Evolutionary conservation across 2,888 invertebrate genomes (phyloP).

Genomic region (Epistrophe grossulariae): DNA sequence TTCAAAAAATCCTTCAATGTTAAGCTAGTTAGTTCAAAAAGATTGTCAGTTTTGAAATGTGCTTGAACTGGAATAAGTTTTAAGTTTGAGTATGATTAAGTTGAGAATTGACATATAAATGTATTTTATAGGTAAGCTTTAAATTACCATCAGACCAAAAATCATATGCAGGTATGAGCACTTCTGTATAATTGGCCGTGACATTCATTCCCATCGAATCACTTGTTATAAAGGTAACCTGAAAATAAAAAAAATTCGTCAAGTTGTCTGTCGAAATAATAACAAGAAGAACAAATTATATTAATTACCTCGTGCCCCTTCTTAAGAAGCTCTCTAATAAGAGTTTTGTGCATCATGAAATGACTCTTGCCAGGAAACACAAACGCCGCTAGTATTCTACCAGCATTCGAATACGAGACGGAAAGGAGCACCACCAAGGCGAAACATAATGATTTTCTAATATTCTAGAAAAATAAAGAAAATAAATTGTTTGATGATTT

Average conservation of each 20-base stretch:
- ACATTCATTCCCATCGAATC: constrained; percentile 78
- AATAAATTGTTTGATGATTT: background rate
- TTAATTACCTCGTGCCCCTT: constrained; percentile 83
- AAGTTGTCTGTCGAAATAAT: background rate
- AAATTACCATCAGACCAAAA: constrained; percentile 80
- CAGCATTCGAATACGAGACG: constrained; percentile 62
- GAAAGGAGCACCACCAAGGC: background rate
- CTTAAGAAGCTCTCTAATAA: constrained; percentile 83
- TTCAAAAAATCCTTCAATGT: constrained; percentile 78
- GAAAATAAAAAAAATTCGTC: background rate
- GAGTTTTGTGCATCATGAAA: constrained; percentile 83
- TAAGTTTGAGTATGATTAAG: background rate
- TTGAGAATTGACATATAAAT: background rate
- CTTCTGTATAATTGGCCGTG: constrained; percentile 81
- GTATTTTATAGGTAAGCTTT: background rate
- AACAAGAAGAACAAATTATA: background rate
- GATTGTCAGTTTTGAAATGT: constrained; percentile 78
- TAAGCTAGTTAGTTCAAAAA: constrained; percentile 81
- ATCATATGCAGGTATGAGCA: constrained; percentile 82
- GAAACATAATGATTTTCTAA: constrained; percentile 7
- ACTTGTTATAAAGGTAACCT: constrained; percentile 81
- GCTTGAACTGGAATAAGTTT: constrained; percentile 78
- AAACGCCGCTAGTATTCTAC: constrained; percentile 84
- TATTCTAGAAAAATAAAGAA: background rate
- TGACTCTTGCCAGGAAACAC: constrained; percentile 84